These are phyloP conservation scores for Bradypodion pumilum DNA, from an alignment of 2,797 vertebrate genomes.

Conservation along the genomic window DNA sequence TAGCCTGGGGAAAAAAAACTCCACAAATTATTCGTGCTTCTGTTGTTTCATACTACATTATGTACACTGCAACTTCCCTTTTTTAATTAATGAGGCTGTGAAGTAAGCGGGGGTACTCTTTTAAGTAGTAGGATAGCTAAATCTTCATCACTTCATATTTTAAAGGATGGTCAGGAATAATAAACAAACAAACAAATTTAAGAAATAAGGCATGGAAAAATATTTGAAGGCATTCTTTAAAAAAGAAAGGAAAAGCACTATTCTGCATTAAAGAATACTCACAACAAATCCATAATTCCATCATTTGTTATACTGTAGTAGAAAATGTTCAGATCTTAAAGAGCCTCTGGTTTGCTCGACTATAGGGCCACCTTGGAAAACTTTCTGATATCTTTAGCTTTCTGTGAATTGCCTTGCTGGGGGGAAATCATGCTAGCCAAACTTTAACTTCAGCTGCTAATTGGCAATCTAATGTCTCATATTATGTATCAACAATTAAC, in stretches of 20 bases:
- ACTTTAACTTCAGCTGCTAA: not conserved
- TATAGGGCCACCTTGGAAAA: not conserved
- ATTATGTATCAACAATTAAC: not conserved
- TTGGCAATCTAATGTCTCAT: not conserved
- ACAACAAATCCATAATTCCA: not conserved
- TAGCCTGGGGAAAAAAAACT: not conserved
- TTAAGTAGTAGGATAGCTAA: not conserved
- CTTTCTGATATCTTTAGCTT: not conserved
- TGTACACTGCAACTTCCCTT: not conserved
- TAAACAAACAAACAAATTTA: not conserved
- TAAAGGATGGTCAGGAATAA: not conserved
- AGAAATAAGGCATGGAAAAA: not conserved
- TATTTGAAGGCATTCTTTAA: not conserved
- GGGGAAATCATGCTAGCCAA: not conserved
- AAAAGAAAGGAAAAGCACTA: not conserved
- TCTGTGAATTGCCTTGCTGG: not conserved
- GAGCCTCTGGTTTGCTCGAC: rapidly evolving
- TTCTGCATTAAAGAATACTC: rapidly evolving
- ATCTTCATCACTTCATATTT: not conserved
- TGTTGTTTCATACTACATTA: not conserved
- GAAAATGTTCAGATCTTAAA: not conserved
- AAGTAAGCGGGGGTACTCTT: rapidly evolving
- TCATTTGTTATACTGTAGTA: not conserved
- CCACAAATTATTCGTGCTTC: not conserved
- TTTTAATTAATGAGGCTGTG: rapidly evolving